Conservation (phyloP, 2,888 invertebrate genomes). For the Rapana venosa region DNA sequence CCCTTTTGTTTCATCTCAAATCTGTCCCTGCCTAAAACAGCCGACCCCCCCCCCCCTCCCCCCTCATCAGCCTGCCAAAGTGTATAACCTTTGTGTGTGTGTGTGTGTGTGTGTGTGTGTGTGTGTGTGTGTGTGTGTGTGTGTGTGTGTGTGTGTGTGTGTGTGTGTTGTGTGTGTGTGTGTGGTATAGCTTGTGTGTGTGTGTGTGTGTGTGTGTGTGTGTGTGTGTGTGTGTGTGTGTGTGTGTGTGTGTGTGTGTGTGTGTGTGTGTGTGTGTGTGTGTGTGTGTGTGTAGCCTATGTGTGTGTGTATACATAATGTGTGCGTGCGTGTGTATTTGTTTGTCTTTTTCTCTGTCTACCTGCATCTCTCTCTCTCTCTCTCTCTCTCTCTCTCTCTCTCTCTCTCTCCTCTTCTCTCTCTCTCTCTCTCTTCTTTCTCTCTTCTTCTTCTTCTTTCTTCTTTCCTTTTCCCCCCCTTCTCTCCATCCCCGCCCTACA, state of each 20-base stretch:
- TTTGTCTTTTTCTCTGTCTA: not conserved
- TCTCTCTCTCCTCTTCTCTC: too few species aligned
- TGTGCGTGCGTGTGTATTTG: not conserved
- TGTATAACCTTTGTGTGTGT: not conserved
- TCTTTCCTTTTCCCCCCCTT: too few species aligned
- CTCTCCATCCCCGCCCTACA: too few species aligned
- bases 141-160: not conserved
- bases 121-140: conserved; percentile 28
- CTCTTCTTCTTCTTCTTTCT: too few species aligned
- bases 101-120: conserved; percentile 10
- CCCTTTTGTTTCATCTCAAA: not conserved
- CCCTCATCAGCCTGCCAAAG: not conserved
- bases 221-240: not conserved
- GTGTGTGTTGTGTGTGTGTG: not conserved
- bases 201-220: too few species aligned
- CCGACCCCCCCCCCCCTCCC: not conserved
- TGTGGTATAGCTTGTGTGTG: not conserved
- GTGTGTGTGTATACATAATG: not conserved
- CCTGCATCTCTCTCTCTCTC: not conserved
- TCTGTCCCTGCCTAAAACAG: not conserved
- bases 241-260: not conserved
- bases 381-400: too few species aligned
- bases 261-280: not conserved
- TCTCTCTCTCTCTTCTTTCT: too few species aligned
- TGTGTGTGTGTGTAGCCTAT: conserved; percentile 26